A percentile compares a stretch with the other conserved stretches of the same genome.
Conservation (phyloP, 2,113 vertebrate genomes). For the Spea bombifrons region DNA sequence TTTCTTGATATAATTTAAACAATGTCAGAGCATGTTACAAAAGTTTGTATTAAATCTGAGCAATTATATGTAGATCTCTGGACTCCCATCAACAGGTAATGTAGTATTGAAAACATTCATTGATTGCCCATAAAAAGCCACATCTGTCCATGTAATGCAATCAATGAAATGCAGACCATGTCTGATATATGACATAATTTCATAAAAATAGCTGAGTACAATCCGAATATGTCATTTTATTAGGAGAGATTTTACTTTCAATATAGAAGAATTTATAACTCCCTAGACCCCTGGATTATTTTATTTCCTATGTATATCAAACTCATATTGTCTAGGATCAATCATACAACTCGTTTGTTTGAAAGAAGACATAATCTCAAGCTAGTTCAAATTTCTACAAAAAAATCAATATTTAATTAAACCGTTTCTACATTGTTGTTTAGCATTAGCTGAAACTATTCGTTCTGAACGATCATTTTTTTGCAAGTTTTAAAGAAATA, state of each 20-base stretch:
- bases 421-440: constrained; percentile 38
- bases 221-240: constrained; percentile 34
- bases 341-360: constrained; percentile 42
- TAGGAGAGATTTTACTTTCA: constrained; percentile 42
- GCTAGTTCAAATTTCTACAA: constrained; percentile 27
- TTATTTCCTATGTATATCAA: constrained; percentile 39
- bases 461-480: constrained; percentile 30
- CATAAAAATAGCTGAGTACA: constrained; percentile 9
- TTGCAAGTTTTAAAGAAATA: constrained; percentile 10
- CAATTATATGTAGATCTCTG: neutral
- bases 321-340: constrained; percentile 42
- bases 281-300: constrained; percentile 23
- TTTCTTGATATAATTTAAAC: no score
- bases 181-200: constrained; percentile 24
- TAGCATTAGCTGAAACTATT: constrained; percentile 24
- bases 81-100: neutral
- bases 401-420: constrained; percentile 49
- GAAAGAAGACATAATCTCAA: constrained; percentile 40
- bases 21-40: no score
- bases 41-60: no score
- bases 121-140: constrained; percentile 19
- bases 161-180: neutral
- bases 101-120: constrained; percentile 7
- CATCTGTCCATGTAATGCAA: neutral
- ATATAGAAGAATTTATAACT: constrained; percentile 36